Evolutionary conservation across 2,888 invertebrate species (phyloP).

Genomic region (Magallana nippona): DNA sequence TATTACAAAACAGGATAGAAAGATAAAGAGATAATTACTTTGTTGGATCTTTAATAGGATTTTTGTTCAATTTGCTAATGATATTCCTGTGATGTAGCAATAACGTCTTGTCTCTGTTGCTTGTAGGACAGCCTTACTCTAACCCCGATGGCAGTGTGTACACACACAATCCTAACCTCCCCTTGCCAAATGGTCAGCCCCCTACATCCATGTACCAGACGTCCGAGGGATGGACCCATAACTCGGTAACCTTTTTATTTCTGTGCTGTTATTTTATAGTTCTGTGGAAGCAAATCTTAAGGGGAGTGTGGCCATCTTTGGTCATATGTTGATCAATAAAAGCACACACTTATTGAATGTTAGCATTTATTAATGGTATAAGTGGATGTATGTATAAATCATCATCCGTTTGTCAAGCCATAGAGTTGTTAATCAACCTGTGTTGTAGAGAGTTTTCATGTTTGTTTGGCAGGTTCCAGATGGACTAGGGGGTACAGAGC

Average conservation of each 20-base stretch:
- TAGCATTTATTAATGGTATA: no score
- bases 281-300: no score
- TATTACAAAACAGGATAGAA: constrained; percentile 46
- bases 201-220: constrained; percentile 51
- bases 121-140: constrained; percentile 85
- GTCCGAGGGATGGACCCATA: constrained; percentile 40
- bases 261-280: neutral
- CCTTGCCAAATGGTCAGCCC: constrained; percentile 54
- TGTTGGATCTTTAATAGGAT: neutral
- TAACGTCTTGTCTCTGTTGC: neutral
- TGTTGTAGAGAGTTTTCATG: neutral
- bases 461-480: neutral
- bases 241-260: neutral
- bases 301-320: no score
- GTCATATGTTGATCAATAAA: no score
- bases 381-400: no score
- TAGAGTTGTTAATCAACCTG: no score
- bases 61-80: no score
- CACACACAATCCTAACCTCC: constrained; percentile 85
- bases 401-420: no score
- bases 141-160: constrained; percentile 89
- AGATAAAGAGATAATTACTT: neutral
- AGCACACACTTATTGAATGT: no score
- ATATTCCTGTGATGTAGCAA: no score
- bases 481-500: constrained; percentile 42